Evolutionary conservation across 2,113 vertebrate genomes (phyloP), one percentile per base, ranked within the genome.

Genomic region (Eublepharis macularius): DNA sequence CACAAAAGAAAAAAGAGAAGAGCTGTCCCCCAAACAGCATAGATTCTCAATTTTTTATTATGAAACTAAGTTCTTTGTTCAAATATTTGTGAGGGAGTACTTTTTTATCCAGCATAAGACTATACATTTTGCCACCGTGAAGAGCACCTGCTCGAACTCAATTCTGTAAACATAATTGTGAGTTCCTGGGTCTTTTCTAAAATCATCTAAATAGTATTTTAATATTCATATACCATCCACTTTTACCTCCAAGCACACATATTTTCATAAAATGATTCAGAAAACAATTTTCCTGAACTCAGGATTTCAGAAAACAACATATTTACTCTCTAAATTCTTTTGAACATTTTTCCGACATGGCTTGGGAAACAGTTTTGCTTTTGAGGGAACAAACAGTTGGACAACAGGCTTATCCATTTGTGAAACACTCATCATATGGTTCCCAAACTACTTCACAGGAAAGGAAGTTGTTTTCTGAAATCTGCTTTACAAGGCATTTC

Each of bases 361-460:
- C n/a, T 39, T 73, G 77, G 24, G 76, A 63, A 70, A 60, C 32
- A 45, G 8, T 29, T 60, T 72, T 43, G 11, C 29, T 72, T 79
- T 85, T 36, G 63, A 85, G 45, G 12, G 41, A 47, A 34, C 24
- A 80, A 73, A 49, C 39, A n/a, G 24, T 36, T 36, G 39, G n/a
- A 60, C 14, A 21, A 63, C 24, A 63, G 41, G 68, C 41, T 65
- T 80, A 80, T 43, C 41, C 17, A 14, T 80, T 80, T 80, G 68
- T 34, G 54, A 74, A 80, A 39, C 76, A 43, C 76, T 73, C 26
- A n/a, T 63, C 21, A 12, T 32, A 79, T 49, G 16, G 43, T 80
- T 74, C 84, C 68, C 84, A 86, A 80, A 77, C 77, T 80, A 49
- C 43, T 80, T 80, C 70, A 45, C 51, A 47, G 21, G 39, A 51